Evolutionary conservation across 2,113 vertebrate species (phyloP).

Genomic region (Oxygymnocypris stewartii): DNA sequence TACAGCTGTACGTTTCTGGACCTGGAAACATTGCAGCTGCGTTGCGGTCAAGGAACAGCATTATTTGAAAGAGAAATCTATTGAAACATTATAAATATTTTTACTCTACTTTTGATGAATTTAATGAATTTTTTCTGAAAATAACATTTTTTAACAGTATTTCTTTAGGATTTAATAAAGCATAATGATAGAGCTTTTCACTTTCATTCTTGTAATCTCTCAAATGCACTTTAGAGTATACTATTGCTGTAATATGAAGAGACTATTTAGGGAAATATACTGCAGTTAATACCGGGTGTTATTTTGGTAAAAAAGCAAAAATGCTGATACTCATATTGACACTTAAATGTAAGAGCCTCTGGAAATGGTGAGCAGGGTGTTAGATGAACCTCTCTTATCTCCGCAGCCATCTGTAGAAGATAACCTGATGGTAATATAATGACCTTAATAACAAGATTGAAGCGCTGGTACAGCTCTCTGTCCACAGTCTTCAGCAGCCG

Average conservation of each 20-base stretch:
- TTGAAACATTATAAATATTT: background rate
- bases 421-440: conserved; percentile 45
- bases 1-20: no score
- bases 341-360: background rate
- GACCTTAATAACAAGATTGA: conserved; percentile 98
- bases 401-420: background rate
- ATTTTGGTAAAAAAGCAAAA: conserved; percentile 6
- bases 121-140: background rate
- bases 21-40: no score
- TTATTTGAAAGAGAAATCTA: background rate
- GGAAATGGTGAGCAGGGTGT: background rate
- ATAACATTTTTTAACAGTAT: background rate
- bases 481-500: conserved; percentile 87
- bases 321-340: background rate
- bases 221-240: background rate
- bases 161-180: background rate
- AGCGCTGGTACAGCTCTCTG: conserved; percentile 91
- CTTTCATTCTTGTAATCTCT: no score
- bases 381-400: background rate
- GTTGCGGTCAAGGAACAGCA: background rate
- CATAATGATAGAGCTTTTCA: background rate
- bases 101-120: background rate
- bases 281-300: background rate
- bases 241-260: background rate
- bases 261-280: background rate